These are phyloP conservation scores for Noctua janthe DNA, from an alignment of 2,888 invertebrate genomes.

Conservation along the genomic window DNA sequence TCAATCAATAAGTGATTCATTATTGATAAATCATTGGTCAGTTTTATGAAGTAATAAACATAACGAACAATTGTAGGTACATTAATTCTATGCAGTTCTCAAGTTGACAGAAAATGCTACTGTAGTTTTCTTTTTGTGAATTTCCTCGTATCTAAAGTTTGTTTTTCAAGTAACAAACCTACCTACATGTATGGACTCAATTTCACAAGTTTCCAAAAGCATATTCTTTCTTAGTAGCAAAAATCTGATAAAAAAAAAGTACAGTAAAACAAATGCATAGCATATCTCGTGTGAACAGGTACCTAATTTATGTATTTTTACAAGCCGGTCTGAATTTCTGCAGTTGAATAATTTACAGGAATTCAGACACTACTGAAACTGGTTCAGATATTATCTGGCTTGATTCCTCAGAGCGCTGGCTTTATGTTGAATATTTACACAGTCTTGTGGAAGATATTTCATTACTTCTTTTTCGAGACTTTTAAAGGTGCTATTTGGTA, in stretches of 20 bases:
- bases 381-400: slow-evolving; percentile 62
- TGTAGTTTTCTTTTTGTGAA: background rate
- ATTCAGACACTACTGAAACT: slow-evolving; percentile 59
- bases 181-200: background rate
- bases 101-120: background rate
- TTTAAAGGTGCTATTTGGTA: background rate
- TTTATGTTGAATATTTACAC: slow-evolving; percentile 57
- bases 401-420: slow-evolving; percentile 40
- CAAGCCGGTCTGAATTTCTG: slow-evolving; percentile 46
- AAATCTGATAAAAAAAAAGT: slow-evolving; percentile 17
- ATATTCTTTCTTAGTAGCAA: background rate
- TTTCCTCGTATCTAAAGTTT: background rate
- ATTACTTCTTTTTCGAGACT: slow-evolving; percentile 11
- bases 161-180: background rate
- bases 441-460: slow-evolving; percentile 11
- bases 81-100: background rate
- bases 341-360: slow-evolving; percentile 58
- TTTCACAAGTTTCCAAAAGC: background rate
- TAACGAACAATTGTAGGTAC: background rate
- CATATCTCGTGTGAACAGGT: slow-evolving; percentile 34
- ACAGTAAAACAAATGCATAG: slow-evolving; percentile 40
- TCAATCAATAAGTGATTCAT: slow-evolving; percentile 1
- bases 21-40: background rate
- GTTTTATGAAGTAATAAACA: background rate
- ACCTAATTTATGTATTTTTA: slow-evolving; percentile 48